Evolutionary conservation across 2,797 vertebrate species (phyloP).

Genomic region (Sebastes iracundus): DNA sequence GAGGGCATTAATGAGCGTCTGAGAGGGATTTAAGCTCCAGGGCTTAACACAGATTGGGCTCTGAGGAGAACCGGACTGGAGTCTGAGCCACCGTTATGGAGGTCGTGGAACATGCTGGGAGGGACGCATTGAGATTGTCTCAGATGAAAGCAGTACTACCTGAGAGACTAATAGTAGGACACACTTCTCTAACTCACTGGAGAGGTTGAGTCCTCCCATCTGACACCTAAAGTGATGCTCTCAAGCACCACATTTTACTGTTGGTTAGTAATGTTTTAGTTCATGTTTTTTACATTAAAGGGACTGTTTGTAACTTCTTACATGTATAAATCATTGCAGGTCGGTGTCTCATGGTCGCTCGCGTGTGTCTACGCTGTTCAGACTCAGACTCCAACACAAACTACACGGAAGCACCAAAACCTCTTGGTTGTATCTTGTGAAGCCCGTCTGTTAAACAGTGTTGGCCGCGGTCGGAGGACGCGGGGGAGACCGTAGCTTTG

Average conservation of each 20-base stretch:
- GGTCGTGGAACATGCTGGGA: not conserved
- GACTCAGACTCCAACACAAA: too few species aligned
- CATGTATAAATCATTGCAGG: too few species aligned
- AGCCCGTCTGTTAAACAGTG: too few species aligned
- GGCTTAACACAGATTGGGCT: conserved; percentile 75
- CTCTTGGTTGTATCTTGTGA: too few species aligned
- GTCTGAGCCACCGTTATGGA: conserved; percentile 29
- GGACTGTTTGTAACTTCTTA: too few species aligned
- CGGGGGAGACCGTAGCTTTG: too few species aligned
- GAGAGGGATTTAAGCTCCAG: conserved; percentile 75
- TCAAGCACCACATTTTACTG: not conserved
- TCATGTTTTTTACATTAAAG: not conserved
- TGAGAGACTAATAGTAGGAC: not conserved
- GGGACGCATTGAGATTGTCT: conserved; percentile 30
- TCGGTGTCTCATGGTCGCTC: accelerated
- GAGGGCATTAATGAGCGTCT: conserved; percentile 72
- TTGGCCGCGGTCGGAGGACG: too few species aligned
- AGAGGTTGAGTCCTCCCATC: not conserved
- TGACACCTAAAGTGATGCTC: not conserved
- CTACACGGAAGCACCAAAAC: too few species aligned
- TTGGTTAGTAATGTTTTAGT: not conserved
- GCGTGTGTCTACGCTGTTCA: too few species aligned
- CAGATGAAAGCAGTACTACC: conserved; percentile 25
- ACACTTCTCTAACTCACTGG: not conserved
- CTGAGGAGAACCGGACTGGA: conserved; percentile 44